phyloP scores from a whole-genome alignment of 2,113 vertebrate genomes.

The Benitochromis conjunctus region DNA sequence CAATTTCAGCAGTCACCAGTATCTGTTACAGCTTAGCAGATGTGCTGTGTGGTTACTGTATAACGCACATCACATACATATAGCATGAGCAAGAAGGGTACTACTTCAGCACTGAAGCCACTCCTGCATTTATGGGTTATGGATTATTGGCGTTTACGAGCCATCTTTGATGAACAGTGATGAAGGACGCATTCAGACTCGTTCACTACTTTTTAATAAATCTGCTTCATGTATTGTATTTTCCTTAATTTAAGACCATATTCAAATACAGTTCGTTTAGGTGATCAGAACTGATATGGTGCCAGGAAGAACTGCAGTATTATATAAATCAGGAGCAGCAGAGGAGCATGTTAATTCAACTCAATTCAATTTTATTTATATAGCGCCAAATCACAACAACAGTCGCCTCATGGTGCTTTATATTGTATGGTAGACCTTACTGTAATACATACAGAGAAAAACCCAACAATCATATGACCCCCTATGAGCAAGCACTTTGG shows the following conservation, averaged over 20 bases:
- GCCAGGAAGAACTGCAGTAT: background rate
- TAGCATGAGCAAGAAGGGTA: background rate
- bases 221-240: background rate
- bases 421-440: too few relatives aligned
- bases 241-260: background rate
- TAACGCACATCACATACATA: background rate
- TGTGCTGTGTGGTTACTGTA: conserved; percentile 4
- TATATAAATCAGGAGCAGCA: background rate
- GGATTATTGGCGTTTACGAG: background rate
- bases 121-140: background rate
- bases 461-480: too few relatives aligned
- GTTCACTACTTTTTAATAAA: background rate
- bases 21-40: conserved; percentile 51
- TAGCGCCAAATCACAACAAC: too few relatives aligned
- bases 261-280: background rate
- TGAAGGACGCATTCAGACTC: background rate
- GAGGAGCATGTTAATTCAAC: background rate
- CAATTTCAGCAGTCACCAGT: conserved; percentile 40
- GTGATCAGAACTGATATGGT: background rate
- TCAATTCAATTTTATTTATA: too few relatives aligned
- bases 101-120: background rate
- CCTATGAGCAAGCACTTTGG: too few relatives aligned
- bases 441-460: too few relatives aligned
- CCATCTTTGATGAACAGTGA: background rate
- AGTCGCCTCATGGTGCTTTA: too few relatives aligned